phyloP scores from a whole-genome alignment of 1,140 invertebrate species.

The Nymphalis io region DNA sequence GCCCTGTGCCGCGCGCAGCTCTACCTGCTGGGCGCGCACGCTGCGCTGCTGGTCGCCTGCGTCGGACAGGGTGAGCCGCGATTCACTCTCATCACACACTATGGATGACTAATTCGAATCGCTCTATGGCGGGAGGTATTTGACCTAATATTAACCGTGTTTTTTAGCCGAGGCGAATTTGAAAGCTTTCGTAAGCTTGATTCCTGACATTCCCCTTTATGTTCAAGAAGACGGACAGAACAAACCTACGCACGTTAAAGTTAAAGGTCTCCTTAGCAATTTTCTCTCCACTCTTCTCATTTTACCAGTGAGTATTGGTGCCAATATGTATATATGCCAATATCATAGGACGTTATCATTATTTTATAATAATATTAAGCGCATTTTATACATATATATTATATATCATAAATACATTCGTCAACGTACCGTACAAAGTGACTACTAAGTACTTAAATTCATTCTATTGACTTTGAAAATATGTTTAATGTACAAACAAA shows the following conservation, averaged over 20 bases:
- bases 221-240: constrained; percentile 89
- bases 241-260: constrained; percentile 86
- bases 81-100: too few species aligned
- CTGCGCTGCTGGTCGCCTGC: constrained; percentile 94
- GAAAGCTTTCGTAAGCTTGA: constrained; percentile 90
- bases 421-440: too few species aligned
- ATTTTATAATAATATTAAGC: too few species aligned
- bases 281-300: constrained; percentile 92
- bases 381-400: too few species aligned
- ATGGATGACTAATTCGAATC: too few species aligned
- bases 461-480: too few species aligned
- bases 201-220: constrained; percentile 89
- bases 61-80: constrained; percentile 89
- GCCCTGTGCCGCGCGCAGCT: constrained; percentile 89
- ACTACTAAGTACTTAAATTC: too few species aligned
- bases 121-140: too few species aligned
- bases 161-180: constrained; percentile 93
- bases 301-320: constrained; percentile 85
- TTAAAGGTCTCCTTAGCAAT: constrained; percentile 87
- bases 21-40: constrained; percentile 93
- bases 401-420: too few species aligned
- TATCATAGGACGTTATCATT: too few species aligned
- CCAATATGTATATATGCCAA: neutral
- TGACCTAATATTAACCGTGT: too few species aligned
- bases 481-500: too few species aligned